These are phyloP conservation scores for Stylophora pistillata DNA, from an alignment of 64 coral and sea anemone genomes.

Conservation along the genomic window DNA sequence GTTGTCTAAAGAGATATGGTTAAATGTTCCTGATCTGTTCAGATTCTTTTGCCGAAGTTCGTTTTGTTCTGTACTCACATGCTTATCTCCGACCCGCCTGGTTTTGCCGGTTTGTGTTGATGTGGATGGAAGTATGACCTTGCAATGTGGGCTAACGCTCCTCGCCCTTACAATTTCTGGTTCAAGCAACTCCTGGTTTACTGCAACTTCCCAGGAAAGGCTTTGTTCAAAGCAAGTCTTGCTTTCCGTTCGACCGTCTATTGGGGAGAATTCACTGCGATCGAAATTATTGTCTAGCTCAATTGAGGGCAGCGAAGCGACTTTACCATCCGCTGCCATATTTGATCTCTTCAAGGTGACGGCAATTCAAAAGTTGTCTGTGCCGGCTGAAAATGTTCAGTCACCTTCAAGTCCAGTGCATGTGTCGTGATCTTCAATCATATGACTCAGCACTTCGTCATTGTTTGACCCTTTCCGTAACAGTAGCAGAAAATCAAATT, in stretches of 20 bases:
- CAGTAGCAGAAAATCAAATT: background rate
- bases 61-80: background rate
- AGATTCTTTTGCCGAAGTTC: conserved; percentile 1
- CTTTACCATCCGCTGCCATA: conserved; percentile 1
- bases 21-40: background rate
- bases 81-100: background rate
- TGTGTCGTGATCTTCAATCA: background rate
- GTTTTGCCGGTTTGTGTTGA: background rate
- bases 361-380: background rate
- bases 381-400: background rate
- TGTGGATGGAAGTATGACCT: background rate
- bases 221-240: background rate
- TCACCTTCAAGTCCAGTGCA: background rate
- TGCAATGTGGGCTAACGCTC: background rate
- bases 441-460: background rate
- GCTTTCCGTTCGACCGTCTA: background rate
- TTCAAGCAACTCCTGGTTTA: background rate
- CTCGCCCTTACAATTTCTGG: background rate
- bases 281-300: background rate
- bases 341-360: background rate
- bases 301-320: conserved; percentile 13
- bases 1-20: background rate
- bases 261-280: background rate
- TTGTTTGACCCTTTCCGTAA: background rate
- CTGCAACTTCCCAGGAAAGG: background rate